phyloP scores from a whole-genome alignment of 2,797 vertebrate species.

The Spinus olivaceus region DNA sequence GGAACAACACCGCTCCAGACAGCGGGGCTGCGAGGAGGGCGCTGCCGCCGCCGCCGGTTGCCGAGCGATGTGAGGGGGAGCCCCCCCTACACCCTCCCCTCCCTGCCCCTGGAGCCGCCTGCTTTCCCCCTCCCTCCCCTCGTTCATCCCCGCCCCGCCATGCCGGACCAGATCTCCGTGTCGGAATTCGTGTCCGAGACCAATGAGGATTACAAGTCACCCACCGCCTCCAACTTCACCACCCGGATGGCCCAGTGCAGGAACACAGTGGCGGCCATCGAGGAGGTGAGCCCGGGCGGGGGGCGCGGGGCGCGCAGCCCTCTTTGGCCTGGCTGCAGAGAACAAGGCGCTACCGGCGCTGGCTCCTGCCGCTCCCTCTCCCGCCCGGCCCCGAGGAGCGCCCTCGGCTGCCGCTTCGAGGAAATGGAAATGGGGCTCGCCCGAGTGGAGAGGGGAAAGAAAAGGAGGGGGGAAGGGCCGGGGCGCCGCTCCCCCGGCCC shows the following conservation, averaged over 20 bases:
- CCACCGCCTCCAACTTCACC: slow-evolving; percentile 93
- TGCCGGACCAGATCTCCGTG: slow-evolving; percentile 90
- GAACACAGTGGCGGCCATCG: slow-evolving; percentile 87
- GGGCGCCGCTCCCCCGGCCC: neutral
- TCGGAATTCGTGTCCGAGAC: slow-evolving; percentile 90
- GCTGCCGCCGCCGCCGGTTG: slow-evolving; percentile 28
- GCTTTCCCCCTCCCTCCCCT: neutral
- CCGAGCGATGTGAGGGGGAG: slow-evolving; percentile 49
- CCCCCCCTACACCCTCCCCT: neutral
- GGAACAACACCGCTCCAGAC: slow-evolving; percentile 6
- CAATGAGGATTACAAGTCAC: slow-evolving; percentile 93
- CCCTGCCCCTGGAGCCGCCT: slow-evolving; percentile 18
- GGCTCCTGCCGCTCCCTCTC: slow-evolving; percentile 32
- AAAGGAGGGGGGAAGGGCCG: neutral
- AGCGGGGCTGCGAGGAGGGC: neutral
- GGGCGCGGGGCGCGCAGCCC: neutral
- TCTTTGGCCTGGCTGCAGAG: slow-evolving; percentile 23
- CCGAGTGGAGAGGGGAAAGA: neutral
- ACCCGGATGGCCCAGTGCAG: slow-evolving; percentile 90
- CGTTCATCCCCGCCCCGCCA: slow-evolving; percentile 67
- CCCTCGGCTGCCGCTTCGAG: slow-evolving; percentile 23
- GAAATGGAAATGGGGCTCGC: slow-evolving; percentile 20
- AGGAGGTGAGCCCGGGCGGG: slow-evolving; percentile 84
- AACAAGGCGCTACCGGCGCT: slow-evolving; percentile 40
- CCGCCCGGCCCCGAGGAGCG: slow-evolving; percentile 9